phyloP scores from a whole-genome alignment of 2,888 invertebrate genomes.

The Gerosis bhagava region DNA sequence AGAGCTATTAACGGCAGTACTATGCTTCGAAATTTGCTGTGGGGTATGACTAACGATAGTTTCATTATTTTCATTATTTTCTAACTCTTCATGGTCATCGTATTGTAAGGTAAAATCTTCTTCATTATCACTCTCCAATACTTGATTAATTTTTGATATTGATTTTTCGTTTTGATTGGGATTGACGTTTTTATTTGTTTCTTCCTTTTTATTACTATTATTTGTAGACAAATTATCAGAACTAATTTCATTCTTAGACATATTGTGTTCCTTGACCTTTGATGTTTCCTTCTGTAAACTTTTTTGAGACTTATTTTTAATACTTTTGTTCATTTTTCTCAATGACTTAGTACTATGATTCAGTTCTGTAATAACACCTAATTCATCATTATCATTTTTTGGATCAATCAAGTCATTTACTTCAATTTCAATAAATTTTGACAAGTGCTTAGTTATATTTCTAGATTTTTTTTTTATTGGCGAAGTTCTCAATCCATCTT shows the following conservation, averaged over 20 bases:
- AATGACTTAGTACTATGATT: conserved; percentile 5
- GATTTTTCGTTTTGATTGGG: conserved; percentile 1
- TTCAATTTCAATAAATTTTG: conserved; percentile 5
- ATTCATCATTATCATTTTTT: not conserved
- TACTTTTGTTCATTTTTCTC: not conserved
- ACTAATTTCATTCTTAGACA: conserved; percentile 5
- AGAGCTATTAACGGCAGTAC: too few relatives aligned
- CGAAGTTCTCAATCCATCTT: conserved; percentile 47
- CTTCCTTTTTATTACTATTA: not conserved
- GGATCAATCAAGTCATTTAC: conserved; percentile 3
- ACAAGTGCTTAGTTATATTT: conserved; percentile 37
- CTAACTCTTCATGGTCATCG: conserved; percentile 26
- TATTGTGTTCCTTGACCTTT: conserved; percentile 2
- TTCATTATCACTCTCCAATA: conserved; percentile 22
- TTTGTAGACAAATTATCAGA: too few relatives aligned
- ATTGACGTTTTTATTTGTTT: not conserved
- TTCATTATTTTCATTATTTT: conserved; percentile 19
- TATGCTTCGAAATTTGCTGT: not conserved
- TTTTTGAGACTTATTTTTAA: conserved; percentile 8
- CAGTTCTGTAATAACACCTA: not conserved
- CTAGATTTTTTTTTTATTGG: conserved; percentile 44
- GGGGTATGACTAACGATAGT: not conserved
- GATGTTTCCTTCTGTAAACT: not conserved
- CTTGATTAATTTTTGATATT: conserved; percentile 12
- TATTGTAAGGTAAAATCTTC: conserved; percentile 33